Conservation (phyloP, 2,888 invertebrate genomes). For the Campoletis raptor region DNA sequence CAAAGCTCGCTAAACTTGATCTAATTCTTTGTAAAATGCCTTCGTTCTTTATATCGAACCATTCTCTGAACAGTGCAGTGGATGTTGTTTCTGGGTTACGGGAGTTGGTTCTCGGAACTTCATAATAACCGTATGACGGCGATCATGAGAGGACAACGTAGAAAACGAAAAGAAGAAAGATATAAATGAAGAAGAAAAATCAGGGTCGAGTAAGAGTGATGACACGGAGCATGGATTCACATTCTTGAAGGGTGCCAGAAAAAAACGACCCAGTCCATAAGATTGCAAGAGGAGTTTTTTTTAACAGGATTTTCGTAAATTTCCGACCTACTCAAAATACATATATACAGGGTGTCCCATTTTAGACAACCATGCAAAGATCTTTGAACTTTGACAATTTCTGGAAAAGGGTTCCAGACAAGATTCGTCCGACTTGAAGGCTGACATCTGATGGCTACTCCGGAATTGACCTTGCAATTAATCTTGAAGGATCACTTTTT, state of each 20-base stretch:
- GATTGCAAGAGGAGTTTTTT: not conserved
- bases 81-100: not conserved
- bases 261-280: not conserved
- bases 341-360: not conserved
- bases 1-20: slow-evolving; percentile 10
- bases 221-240: not conserved
- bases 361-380: no score
- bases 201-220: not conserved
- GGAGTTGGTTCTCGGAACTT: not conserved
- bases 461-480: no score
- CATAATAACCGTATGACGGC: not conserved
- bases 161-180: not conserved
- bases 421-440: no score
- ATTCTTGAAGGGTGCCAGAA: not conserved
- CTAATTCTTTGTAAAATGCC: not conserved
- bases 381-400: no score
- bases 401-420: no score
- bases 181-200: not conserved
- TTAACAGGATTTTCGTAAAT: slow-evolving; percentile 16
- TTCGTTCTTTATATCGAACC: not conserved
- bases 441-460: no score
- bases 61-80: not conserved
- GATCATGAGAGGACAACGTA: not conserved
- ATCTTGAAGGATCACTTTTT: no score
- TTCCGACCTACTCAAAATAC: not conserved